phyloP scores from a whole-genome alignment of 2,113 vertebrate genomes.

The Eubucco bourcierii region DNA sequence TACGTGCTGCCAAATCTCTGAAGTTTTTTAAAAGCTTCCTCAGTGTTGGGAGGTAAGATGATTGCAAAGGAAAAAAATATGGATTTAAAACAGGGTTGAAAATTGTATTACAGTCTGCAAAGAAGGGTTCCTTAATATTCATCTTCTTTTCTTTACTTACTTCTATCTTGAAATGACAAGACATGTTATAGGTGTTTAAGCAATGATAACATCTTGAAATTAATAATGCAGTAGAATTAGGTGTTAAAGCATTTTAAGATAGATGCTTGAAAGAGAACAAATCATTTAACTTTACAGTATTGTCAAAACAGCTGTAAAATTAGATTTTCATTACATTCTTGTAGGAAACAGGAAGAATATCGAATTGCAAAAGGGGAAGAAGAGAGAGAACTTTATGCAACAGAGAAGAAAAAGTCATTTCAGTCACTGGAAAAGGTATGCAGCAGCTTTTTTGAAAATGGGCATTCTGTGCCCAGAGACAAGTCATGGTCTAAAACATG shows the following conservation, averaged over 20 bases:
- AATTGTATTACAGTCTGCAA: neutral
- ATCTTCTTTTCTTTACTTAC: neutral
- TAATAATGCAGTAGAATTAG: neutral
- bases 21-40: neutral
- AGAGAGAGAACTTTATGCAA: conserved; percentile 83
- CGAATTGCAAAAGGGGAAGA: conserved; percentile 89
- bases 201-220: neutral
- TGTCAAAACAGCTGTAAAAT: neutral
- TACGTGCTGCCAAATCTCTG: neutral
- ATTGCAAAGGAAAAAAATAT: neutral
- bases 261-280: neutral
- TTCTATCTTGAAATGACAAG: neutral
- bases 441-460: neutral
- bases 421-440: conserved; percentile 76
- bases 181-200: neutral
- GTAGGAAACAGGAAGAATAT: conserved; percentile 85
- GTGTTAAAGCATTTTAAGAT: neutral
- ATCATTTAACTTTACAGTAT: neutral
- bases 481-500: neutral
- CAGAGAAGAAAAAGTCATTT: conserved; percentile 81
- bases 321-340: neutral
- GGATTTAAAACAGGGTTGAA: neutral
- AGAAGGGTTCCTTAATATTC: neutral
- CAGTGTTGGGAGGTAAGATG: neutral
- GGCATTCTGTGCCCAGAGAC: neutral